Percentiles rank a stretch among this genome's conserved stretches.
These are phyloP conservation scores for Latrodectus elegans DNA, from an alignment of 2,888 invertebrate species.

Conservation along the genomic window DNA sequence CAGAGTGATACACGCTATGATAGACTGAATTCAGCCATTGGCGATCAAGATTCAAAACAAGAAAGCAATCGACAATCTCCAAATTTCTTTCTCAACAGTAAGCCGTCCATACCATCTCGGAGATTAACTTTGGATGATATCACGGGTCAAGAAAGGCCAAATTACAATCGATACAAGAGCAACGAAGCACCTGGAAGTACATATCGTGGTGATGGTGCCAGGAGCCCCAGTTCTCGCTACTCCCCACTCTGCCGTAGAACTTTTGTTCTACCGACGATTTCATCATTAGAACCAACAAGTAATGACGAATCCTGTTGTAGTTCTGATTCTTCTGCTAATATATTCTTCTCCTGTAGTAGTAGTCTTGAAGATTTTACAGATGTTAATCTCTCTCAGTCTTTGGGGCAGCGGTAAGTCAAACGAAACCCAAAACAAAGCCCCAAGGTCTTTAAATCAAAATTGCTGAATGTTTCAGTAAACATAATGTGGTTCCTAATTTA, in stretches of 20 bases:
- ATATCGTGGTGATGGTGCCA: constrained; percentile 61
- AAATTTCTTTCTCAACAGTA: constrained; percentile 27
- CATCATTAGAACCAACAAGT: constrained; percentile 68
- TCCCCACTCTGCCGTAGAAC: constrained; percentile 66
- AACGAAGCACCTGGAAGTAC: constrained; percentile 66
- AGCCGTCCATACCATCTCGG: constrained; percentile 41
- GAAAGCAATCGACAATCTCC: constrained; percentile 29
- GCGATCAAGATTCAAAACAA: constrained; percentile 24
- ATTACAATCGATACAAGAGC: constrained; percentile 71
- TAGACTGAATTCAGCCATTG: constrained; percentile 43
- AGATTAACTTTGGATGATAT: constrained; percentile 68
- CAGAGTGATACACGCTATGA: constrained; percentile 70
- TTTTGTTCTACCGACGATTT: constrained; percentile 49
- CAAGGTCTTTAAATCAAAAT: not conserved
- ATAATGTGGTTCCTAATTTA: no score
- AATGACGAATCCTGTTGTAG: constrained; percentile 67
- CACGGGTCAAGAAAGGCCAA: constrained; percentile 70
- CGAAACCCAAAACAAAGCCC: constrained; percentile 20
- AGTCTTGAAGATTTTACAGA: constrained; percentile 58
- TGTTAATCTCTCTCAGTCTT: constrained; percentile 14
- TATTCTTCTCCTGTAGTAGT: constrained; percentile 68
- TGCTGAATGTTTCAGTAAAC: not conserved
- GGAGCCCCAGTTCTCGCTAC: constrained; percentile 67
- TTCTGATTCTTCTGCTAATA: constrained; percentile 66
- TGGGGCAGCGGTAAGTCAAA: constrained; percentile 57